Conservation (phyloP, 2,113 vertebrate genomes). For the Ceuthmochares aereus region DNA sequence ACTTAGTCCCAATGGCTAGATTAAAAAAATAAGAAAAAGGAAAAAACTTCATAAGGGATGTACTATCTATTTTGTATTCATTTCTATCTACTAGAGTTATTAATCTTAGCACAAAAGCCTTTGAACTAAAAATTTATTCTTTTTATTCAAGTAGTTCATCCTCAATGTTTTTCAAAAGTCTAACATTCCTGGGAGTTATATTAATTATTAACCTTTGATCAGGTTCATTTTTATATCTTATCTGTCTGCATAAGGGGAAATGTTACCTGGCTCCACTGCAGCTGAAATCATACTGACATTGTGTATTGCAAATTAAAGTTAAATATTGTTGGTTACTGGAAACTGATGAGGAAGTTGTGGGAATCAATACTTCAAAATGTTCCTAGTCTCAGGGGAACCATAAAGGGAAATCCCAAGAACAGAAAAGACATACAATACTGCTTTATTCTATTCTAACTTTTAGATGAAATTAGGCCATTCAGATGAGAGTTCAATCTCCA, state of each 20-base stretch:
- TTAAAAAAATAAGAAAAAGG: not conserved
- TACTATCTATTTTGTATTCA: not conserved
- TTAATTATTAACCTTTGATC: slow-evolving; percentile 29
- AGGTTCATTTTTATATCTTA: not conserved
- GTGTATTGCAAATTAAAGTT: slow-evolving; percentile 10
- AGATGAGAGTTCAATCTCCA: not conserved
- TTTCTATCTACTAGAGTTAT: not conserved
- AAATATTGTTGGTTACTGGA: not conserved
- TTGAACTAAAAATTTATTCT: not conserved
- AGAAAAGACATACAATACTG: not conserved
- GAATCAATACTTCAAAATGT: not conserved
- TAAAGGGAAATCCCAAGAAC: not conserved
- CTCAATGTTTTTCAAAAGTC: not conserved
- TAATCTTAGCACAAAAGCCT: slow-evolving; percentile 29
- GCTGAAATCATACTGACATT: not conserved
- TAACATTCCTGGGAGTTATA: not conserved
- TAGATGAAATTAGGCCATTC: not conserved
- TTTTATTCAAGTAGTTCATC: not conserved
- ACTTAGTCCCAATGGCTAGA: not conserved
- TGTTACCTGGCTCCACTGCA: not conserved
- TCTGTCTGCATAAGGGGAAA: not conserved
- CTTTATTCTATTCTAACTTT: not conserved
- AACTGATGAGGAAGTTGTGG: not conserved
- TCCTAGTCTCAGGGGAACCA: not conserved
- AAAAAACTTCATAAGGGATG: not conserved